Evolutionary conservation across 2,888 invertebrate genomes (phyloP), one percentile per base, ranked within the genome.

Genomic region (Campopleginae sp.): DNA sequence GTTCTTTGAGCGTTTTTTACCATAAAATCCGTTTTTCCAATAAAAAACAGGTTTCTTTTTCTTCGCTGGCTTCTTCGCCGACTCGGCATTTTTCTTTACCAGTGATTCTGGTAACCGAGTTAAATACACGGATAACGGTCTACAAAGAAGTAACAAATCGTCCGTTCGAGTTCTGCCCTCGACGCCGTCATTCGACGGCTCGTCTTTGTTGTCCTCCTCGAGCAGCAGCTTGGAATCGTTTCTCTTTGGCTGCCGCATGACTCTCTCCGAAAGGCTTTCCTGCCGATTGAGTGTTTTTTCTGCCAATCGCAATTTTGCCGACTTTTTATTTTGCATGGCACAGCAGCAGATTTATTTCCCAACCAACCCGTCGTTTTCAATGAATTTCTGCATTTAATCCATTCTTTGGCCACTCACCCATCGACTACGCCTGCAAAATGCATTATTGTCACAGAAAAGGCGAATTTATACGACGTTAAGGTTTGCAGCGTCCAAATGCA

Each of bases 101-200:
- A 27, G 48, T 0, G 70, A 63, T 46, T 75, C 63, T 27, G 86
- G 77, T 27, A 87, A 51, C 27, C 84, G 85, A n/a, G 33, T 78
- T 51, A 87, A 68, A 23, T 48, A 68, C 4, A 87, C 61, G 1
- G 72, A 84, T 12, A 87, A 23, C 1, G 86, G 82, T 65, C 71
- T 86, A 78, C 87, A 87, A 14, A 80, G 8, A n/a, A 19, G 14
- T 14, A 63, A 42, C 31, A 58, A 10, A 2, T 83, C 63, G 0
- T 54, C 46, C 2, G 38, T 7, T 12, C 31, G 14, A 4, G 6
- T 44, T 8, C 27, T 23, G 0, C 19, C 19, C 33, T 12, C 46
- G 5, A 3, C 31, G 27, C 33, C 31, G 33, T 46, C 2, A 48
- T 63, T 0, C n/a, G n/a, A 5, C 7, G 8, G 6, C 27, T 75